These are phyloP conservation scores for Tragelaphus imberbis DNA, from an alignment of 2,113 vertebrate species.

Conservation along the genomic window DNA sequence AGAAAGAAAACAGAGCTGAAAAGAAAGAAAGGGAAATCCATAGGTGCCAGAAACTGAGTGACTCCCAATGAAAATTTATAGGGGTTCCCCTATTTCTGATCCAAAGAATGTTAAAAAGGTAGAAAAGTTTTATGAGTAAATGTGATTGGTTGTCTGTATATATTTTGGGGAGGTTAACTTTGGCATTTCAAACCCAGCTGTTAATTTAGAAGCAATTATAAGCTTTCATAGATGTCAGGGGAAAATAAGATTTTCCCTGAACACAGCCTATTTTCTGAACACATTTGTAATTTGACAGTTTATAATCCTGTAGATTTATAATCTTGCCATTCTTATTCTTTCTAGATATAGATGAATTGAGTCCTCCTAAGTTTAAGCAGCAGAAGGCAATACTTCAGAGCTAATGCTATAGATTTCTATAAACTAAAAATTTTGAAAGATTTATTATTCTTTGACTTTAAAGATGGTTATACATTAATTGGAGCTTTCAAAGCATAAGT, in stretches of 20 bases:
- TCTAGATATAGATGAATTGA: not conserved
- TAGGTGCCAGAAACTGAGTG: not conserved
- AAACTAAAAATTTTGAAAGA: not conserved
- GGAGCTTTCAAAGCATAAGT: not conserved
- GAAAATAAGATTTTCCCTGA: not conserved
- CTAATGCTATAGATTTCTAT: not conserved
- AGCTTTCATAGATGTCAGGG: not conserved
- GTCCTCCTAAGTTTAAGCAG: not conserved
- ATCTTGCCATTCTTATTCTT: not conserved
- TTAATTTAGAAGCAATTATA: not conserved
- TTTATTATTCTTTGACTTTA: not conserved
- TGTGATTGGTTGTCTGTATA: not conserved
- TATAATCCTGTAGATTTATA: not conserved
- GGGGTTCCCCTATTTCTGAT: not conserved
- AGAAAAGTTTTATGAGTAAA: not conserved
- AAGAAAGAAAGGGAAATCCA: not conserved
- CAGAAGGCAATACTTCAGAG: not conserved
- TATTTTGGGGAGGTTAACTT: not conserved
- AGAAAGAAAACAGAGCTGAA: not conserved
- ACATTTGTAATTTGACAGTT: not conserved
- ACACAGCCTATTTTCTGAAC: not conserved
- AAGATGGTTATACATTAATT: not conserved
- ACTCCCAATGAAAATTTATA: not conserved
- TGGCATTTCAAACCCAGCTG: not conserved
- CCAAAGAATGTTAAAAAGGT: not conserved